These are phyloP conservation scores for Cynoglossus semilaevis DNA, from an alignment of 2,113 vertebrate genomes.

Conservation along the genomic window DNA sequence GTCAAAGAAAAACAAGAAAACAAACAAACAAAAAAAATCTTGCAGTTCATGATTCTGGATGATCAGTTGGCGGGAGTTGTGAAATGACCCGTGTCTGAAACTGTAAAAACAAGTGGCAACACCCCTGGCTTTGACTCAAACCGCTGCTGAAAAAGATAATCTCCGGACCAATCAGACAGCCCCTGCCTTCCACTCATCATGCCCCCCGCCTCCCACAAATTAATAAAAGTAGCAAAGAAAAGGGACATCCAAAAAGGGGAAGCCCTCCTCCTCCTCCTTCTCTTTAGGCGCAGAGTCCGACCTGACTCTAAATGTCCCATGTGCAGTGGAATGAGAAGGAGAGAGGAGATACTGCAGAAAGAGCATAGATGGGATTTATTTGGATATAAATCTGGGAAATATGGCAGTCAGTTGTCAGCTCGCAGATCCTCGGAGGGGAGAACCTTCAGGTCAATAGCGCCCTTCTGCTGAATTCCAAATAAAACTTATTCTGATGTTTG, in stretches of 20 bases:
- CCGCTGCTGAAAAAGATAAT: too few species aligned
- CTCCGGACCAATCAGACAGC: too few species aligned
- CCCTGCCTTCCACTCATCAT: not conserved
- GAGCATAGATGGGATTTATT: constrained; percentile 22
- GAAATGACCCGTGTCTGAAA: constrained; percentile 55
- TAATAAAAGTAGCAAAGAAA: constrained; percentile 21
- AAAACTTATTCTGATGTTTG: constrained; percentile 72
- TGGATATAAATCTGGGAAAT: constrained; percentile 48
- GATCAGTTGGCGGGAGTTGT: constrained; percentile 70
- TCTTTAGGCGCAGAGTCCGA: constrained; percentile 50
- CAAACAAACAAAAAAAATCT: constrained; percentile 23
- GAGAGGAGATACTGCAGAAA: constrained; percentile 47
- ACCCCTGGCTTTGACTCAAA: too few species aligned
- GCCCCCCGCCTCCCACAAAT: not conserved
- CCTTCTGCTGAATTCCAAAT: constrained; percentile 70
- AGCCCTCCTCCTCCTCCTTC: constrained; percentile 52
- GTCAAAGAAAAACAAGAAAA: constrained; percentile 58
- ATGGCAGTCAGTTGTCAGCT: constrained; percentile 53
- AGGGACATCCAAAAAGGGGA: constrained; percentile 35
- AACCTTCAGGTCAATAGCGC: constrained; percentile 63
- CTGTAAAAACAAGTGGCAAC: too few species aligned
- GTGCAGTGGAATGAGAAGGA: constrained; percentile 64
- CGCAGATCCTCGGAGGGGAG: constrained; percentile 61
- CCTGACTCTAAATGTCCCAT: constrained; percentile 54
- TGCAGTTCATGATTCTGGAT: constrained; percentile 38